A percentile compares a stretch with the other conserved stretches of the same genome.
phyloP scores from a whole-genome alignment of 2,113 vertebrate species.

The Oreochromis aureus region DNA sequence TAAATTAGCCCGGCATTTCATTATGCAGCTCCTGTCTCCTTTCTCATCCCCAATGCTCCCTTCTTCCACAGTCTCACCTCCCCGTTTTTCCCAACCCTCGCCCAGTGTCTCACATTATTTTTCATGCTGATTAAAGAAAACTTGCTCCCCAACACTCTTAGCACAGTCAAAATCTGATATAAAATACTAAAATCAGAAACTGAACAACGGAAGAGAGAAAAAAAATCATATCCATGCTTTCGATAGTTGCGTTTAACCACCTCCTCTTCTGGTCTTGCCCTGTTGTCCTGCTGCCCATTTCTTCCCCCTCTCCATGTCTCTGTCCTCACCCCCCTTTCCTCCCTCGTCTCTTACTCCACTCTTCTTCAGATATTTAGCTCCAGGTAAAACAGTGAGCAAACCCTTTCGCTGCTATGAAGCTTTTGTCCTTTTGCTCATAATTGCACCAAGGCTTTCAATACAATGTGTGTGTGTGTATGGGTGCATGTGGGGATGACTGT shows the following conservation, averaged over 20 bases:
- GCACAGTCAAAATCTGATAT: neutral
- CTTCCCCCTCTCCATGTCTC: neutral
- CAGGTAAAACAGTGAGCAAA: slow-evolving; percentile 85
- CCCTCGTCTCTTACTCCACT: slow-evolving; percentile 26
- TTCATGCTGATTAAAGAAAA: neutral
- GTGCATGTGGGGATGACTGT: neutral
- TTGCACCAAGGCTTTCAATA: slow-evolving; percentile 72
- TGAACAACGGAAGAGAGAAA: neutral
- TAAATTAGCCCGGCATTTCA: slow-evolving; percentile 89
- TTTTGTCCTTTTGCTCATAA: slow-evolving; percentile 69
- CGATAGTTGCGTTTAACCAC: neutral
- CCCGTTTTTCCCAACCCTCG: neutral
- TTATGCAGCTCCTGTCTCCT: slow-evolving; percentile 76
- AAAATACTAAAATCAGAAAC: neutral
- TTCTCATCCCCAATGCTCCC: neutral
- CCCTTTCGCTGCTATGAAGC: slow-evolving; percentile 83
- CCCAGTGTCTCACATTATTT: neutral
- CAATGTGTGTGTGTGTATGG: slow-evolving; percentile 23
- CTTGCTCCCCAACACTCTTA: neutral
- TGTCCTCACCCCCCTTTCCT: neutral
- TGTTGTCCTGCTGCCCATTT: neutral
- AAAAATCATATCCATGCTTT: neutral
- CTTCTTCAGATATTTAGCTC: slow-evolving; percentile 81
- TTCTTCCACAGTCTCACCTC: slow-evolving; percentile 1
- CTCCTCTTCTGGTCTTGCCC: neutral